phyloP scores from a whole-genome alignment of 2,888 invertebrate species.

The Zygaena filipendulae region DNA sequence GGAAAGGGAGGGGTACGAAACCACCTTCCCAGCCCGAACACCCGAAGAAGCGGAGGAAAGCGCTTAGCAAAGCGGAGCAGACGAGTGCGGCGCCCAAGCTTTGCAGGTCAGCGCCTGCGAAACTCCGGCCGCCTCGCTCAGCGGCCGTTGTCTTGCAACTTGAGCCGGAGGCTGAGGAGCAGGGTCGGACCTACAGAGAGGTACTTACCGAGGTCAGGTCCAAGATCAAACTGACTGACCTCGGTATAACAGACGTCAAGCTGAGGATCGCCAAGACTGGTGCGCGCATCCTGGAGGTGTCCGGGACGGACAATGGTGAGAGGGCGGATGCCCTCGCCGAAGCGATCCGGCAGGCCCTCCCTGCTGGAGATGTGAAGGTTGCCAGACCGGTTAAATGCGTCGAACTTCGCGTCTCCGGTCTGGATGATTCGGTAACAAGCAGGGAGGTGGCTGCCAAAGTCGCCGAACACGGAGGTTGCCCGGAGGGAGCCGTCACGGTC shows the following conservation, averaged over 20 bases:
- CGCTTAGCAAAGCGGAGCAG: background rate
- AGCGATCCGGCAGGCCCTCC: too few species aligned
- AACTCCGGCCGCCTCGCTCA: slow-evolving; percentile 4
- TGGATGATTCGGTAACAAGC: too few species aligned
- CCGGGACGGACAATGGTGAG: too few species aligned
- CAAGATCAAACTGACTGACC: too few species aligned
- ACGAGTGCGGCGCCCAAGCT: background rate
- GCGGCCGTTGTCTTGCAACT: slow-evolving; percentile 13
- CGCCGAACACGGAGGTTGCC: slow-evolving; percentile 5
- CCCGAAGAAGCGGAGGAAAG: background rate
- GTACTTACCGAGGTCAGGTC: too few species aligned
- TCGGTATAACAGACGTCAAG: slow-evolving; percentile 2
- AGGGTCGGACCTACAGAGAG: slow-evolving; percentile 7
- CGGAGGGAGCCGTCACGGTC: background rate
- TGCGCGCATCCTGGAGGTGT: slow-evolving; percentile 8
- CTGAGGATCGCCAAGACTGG: slow-evolving; percentile 8
- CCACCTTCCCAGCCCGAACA: too few species aligned
- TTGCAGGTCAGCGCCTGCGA: background rate
- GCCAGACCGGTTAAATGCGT: slow-evolving; percentile 11
- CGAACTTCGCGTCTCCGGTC: slow-evolving; percentile 11
- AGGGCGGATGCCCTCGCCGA: slow-evolving; percentile 12
- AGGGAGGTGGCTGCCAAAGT: too few species aligned
- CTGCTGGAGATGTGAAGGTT: slow-evolving; percentile 1
- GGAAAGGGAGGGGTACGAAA: too few species aligned
- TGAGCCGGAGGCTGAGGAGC: slow-evolving; percentile 8